These are phyloP conservation scores for Pentalonia nigronervosa DNA, from an alignment of 1,140 invertebrate species.

Conservation along the genomic window DNA sequence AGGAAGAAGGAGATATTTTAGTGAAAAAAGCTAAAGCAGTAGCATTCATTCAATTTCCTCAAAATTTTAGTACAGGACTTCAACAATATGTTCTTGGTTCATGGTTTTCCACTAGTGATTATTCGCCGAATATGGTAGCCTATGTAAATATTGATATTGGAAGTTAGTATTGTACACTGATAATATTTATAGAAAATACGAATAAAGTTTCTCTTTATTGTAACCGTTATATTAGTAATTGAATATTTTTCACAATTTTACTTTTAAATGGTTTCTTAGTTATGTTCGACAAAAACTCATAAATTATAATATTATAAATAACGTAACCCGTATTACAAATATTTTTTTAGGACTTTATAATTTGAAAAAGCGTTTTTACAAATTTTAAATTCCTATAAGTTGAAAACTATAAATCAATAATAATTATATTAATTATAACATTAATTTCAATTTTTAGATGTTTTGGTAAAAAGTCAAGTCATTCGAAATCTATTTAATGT, in stretches of 20 bases:
- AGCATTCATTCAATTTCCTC: constrained; percentile 43
- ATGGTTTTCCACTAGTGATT: not conserved
- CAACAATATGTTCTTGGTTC: not conserved
- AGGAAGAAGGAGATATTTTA: not conserved
- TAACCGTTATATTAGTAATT: not conserved
- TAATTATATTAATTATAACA: no score
- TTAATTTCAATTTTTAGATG: not conserved
- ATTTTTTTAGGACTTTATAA: not conserved
- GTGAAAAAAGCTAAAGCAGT: constrained; percentile 8
- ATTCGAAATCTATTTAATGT: constrained; percentile 20
- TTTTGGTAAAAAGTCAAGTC: constrained; percentile 12
- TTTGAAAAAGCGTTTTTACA: not conserved
- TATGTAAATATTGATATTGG: constrained; percentile 8
- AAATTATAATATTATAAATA: not conserved
- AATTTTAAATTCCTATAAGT: not conserved
- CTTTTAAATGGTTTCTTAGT: not conserved
- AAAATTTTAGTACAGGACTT: constrained; percentile 1
- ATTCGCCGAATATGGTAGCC: not conserved
- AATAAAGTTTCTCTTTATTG: not conserved
- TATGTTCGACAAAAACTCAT: not conserved
- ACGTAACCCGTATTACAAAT: not conserved
- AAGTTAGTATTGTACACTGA: constrained; percentile 26
- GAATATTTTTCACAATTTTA: not conserved
- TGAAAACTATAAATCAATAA: no score
- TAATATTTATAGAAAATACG: not conserved